These are phyloP conservation scores for Odocoileus hemionus DNA, from an alignment of 2,113 vertebrate species.

Conservation along the genomic window DNA sequence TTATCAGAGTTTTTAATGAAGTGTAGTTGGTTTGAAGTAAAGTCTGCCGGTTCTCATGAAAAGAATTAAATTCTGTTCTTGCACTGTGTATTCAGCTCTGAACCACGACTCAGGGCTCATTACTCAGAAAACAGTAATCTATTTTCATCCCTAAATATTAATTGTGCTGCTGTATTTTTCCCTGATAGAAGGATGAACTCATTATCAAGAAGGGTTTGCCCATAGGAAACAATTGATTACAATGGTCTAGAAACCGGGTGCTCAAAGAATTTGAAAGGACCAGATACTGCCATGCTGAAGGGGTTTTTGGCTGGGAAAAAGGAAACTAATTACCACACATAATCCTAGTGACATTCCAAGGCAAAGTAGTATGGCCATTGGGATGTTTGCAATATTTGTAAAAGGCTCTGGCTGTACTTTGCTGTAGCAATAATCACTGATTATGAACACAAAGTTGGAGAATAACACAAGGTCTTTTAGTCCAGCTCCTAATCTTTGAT, in stretches of 20 bases:
- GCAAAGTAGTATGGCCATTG: neutral
- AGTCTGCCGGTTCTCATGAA: conserved; percentile 73
- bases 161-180: conserved; percentile 77
- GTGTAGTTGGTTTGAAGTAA: conserved; percentile 74
- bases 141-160: conserved; percentile 72
- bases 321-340: conserved; percentile 44
- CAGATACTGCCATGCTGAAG: conserved; percentile 54
- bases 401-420: neutral
- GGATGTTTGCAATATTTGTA: neutral
- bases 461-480: neutral
- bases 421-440: conserved; percentile 19
- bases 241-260: conserved; percentile 55
- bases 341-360: conserved; percentile 10
- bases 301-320: conserved; percentile 38
- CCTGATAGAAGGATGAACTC: conserved; percentile 72
- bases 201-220: conserved; percentile 72
- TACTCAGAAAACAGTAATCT: conserved; percentile 73
- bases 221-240: conserved; percentile 72
- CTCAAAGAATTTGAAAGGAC: conserved; percentile 68
- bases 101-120: conserved; percentile 70
- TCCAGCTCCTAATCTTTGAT: neutral
- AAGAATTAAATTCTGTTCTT: conserved; percentile 74
- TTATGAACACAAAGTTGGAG: neutral
- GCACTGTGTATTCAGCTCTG: conserved; percentile 50
- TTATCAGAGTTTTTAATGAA: conserved; percentile 79